These are phyloP conservation scores for Leptinotarsa defecta DNA, from an alignment of 1,140 invertebrate genomes.

Conservation along the genomic window DNA sequence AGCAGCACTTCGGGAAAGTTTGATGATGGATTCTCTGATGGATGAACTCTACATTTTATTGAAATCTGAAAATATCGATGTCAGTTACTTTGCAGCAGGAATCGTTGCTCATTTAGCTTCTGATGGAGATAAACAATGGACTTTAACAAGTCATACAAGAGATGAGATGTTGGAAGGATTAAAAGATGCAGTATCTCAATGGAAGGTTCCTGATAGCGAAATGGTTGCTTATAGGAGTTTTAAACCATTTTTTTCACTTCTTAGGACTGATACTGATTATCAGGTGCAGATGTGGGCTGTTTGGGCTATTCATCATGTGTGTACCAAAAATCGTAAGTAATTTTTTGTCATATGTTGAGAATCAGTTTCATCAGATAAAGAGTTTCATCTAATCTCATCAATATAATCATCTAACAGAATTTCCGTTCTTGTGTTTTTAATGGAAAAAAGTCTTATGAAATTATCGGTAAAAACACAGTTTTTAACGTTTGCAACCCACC, in stretches of 20 bases:
- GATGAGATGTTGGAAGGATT: constrained; percentile 64
- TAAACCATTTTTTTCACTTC: constrained; percentile 75
- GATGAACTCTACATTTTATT: constrained; percentile 64
- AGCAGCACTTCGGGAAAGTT: constrained; percentile 55
- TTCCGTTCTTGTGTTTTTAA: background rate
- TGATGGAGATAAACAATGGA: constrained; percentile 64
- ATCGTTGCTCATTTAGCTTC: constrained; percentile 79
- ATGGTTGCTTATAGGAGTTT: constrained; percentile 87
- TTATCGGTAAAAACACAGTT: too few relatives aligned
- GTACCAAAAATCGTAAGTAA: constrained; percentile 74
- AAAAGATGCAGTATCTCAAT: constrained; percentile 65
- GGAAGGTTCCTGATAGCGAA: constrained; percentile 75
- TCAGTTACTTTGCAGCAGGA: constrained; percentile 83
- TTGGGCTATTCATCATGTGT: constrained; percentile 85
- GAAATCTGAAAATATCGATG: constrained; percentile 74
- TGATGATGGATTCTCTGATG: constrained; percentile 71
- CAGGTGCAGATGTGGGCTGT: constrained; percentile 82
- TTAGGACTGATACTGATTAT: constrained; percentile 64
- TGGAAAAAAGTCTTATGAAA: background rate
- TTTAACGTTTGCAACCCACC: too few relatives aligned
- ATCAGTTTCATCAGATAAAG: background rate
- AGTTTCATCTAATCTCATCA: background rate
- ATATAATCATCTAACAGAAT: background rate
- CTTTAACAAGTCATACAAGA: constrained; percentile 49
- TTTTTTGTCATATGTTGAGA: background rate